Base-by-base conservation (phyloP, 2,888 invertebrate genomes). In the Euzetes globulus region DNA sequence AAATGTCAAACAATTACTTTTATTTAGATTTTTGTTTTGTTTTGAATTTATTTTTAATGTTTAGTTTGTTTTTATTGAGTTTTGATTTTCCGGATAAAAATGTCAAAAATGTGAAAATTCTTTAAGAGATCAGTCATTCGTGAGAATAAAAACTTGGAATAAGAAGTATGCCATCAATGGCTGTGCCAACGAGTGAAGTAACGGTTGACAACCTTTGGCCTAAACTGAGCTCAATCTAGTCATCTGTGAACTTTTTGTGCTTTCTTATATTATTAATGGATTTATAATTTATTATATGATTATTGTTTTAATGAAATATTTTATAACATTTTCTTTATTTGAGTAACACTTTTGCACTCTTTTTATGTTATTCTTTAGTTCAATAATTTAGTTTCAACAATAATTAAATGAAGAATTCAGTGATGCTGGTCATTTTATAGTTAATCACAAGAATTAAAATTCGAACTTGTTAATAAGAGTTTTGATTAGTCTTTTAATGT, bases 171-270 rank as follows among this genome's bases (percentile, higher is more conserved):
- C 25, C 25, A 55, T 55, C 22, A 6, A 11, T 41, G 41, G 2
- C 19, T 68, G 68, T 68, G 68, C 68, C 41, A 68, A 68, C 60
- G 25, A 60, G 60, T 60, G 68, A 68, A 29, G 60, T 60, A n/a
- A 60, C 68, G 68, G 68, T 68, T 68, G 68, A 68, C 68, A 68
- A 68, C 68, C 68, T 68, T 68, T 68, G 41, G 6, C 68, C 68
- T 22, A 68, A 15, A 68, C 52, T 52, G 68, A 22, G 15, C 68
- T 68, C 41, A 68, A 68, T 68, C 45, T 19, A 68, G 2, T 68
- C 68, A 68, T 37, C 68, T 68, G 68, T 41, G 29, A 68, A 63
- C 6, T n/a, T 50, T n/a, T 52, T 5, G n/a, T 65, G 27, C 1
- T 33, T 9, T 65, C 29, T n/a, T 7, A n/a, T 37, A 65, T 4